Evolutionary conservation across 2,113 vertebrate genomes (phyloP).

Genomic region (Cnemophilus loriae): DNA sequence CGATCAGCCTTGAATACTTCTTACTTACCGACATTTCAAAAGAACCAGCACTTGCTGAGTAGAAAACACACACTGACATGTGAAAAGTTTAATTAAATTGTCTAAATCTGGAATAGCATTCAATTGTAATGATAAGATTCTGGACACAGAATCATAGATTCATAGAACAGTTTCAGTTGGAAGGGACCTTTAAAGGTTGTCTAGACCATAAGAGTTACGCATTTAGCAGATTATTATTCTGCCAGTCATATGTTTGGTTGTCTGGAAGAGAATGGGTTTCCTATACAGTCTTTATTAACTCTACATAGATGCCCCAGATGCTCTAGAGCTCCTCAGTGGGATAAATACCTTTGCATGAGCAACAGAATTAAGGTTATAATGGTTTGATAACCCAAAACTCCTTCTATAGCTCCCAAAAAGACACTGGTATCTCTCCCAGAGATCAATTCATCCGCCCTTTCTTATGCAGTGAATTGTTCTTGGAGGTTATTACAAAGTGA

Average conservation of each 20-base stretch:
- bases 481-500: slow-evolving; percentile 3
- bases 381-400: neutral
- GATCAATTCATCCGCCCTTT: neutral
- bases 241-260: neutral
- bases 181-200: neutral
- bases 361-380: neutral
- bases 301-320: neutral
- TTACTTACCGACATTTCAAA: neutral
- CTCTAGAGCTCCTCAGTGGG: neutral
- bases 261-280: neutral
- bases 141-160: neutral
- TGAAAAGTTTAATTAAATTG: neutral
- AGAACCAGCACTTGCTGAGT: neutral
- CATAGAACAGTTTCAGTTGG: neutral
- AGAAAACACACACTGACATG: neutral
- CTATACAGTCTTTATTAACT: neutral
- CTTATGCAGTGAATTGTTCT: neutral
- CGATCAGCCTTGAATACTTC: neutral
- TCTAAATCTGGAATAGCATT: neutral
- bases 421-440: neutral
- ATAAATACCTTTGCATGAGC: neutral
- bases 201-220: neutral
- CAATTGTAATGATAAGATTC: neutral
- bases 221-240: neutral
- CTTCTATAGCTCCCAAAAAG: neutral